These are phyloP conservation scores for Myodes glareolus DNA, from an alignment of 2,113 vertebrate species.

Conservation along the genomic window DNA sequence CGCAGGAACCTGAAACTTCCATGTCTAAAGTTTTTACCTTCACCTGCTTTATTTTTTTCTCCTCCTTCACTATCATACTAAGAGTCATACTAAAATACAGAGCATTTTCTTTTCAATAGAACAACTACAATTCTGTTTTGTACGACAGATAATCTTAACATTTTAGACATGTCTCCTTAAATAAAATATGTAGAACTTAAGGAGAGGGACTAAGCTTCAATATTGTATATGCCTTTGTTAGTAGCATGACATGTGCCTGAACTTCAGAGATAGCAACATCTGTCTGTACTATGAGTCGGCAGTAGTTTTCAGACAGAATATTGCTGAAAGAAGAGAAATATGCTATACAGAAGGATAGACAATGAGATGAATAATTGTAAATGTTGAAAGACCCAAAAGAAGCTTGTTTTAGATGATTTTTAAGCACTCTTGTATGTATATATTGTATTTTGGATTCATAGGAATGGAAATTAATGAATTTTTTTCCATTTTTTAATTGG, in stretches of 20 bases:
- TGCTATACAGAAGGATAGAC: not conserved
- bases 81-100: not conserved
- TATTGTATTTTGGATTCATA: not conserved
- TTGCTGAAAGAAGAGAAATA: not conserved
- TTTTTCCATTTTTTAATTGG: not conserved
- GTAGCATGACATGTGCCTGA: not conserved
- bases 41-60: not conserved
- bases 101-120: not conserved
- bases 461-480: not conserved
- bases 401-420: not conserved
- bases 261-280: not conserved
- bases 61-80: accelerated
- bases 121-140: not conserved
- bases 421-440: not conserved
- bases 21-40: accelerated
- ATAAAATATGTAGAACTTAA: not conserved
- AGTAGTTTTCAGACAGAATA: not conserved
- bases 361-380: not conserved
- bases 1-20: not conserved
- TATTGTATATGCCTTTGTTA: not conserved
- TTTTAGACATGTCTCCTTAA: not conserved
- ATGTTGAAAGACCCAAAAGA: not conserved
- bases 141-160: not conserved
- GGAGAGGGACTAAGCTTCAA: not conserved
- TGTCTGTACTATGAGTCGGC: not conserved